Evolutionary conservation across 2,113 vertebrate species (phyloP).

Genomic region (Saccopteryx bilineata): DNA sequence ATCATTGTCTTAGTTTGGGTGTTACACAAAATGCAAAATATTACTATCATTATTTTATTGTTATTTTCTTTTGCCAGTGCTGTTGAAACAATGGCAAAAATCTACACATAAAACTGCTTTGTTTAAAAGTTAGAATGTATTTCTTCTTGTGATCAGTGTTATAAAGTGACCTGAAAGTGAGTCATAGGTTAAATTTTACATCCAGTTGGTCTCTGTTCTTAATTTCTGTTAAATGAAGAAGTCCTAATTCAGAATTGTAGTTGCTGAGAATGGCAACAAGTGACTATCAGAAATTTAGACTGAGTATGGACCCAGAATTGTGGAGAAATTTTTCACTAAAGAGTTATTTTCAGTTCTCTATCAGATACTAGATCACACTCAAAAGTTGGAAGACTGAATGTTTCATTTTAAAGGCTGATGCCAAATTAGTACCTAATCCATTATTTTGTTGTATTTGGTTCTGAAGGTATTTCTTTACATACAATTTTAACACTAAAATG

Average conservation of each 20-base stretch:
- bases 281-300: not conserved
- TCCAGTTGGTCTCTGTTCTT: slow-evolving; percentile 31
- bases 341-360: not conserved
- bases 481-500: not conserved
- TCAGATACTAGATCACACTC: not conserved
- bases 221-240: slow-evolving; percentile 51
- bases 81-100: slow-evolving; percentile 34
- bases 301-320: not conserved
- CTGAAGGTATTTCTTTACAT: not conserved
- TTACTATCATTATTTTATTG: not conserved
- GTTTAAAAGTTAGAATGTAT: slow-evolving; percentile 36
- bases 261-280: slow-evolving; percentile 37
- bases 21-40: slow-evolving; percentile 18
- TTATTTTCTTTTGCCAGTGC: slow-evolving; percentile 43
- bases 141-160: not conserved
- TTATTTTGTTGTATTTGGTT: slow-evolving; percentile 24
- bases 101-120: not conserved
- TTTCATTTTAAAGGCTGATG: not conserved
- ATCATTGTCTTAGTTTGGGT: slow-evolving; percentile 6
- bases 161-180: not conserved
- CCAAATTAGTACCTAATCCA: not conserved
- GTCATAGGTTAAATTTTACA: slow-evolving; percentile 25
- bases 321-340: slow-evolving; percentile 40
- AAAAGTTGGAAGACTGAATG: not conserved
- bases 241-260: slow-evolving; percentile 17